A percentile compares a stretch with the other conserved stretches of the same genome.
Conservation (phyloP, 2,888 invertebrate species). For the Scaptomyza tumidula region DNA sequence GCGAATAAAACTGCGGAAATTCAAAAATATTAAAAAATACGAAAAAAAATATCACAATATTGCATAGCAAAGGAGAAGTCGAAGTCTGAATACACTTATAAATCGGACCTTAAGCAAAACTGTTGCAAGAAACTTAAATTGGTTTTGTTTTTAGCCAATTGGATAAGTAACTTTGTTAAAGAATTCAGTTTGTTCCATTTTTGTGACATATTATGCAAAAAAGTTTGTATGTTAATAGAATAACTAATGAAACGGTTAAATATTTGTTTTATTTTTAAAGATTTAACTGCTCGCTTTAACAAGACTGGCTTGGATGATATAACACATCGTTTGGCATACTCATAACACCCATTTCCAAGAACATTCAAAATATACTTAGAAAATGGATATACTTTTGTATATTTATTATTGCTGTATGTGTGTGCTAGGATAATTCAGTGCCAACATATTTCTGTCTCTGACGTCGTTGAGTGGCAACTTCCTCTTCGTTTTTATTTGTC, state of each 20-base stretch:
- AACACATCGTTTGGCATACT: too few relatives aligned
- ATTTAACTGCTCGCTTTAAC: not conserved
- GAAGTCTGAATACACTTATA: constrained; percentile 18
- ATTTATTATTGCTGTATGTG: constrained; percentile 11
- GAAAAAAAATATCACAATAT: constrained; percentile 14
- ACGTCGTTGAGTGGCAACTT: constrained; percentile 64
- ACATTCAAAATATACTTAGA: constrained; percentile 9
- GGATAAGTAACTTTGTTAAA: too few relatives aligned
- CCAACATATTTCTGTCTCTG: constrained; percentile 52
- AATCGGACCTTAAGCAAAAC: too few relatives aligned
- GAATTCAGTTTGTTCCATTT: too few relatives aligned
- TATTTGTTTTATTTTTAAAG: too few relatives aligned
- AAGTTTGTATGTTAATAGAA: too few relatives aligned
- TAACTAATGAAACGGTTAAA: too few relatives aligned
- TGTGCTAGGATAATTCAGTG: constrained; percentile 50
- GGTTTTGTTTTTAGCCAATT: too few relatives aligned
- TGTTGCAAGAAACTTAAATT: too few relatives aligned
- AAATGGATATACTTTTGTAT: not conserved
- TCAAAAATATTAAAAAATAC: constrained; percentile 37
- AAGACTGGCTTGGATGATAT: too few relatives aligned
- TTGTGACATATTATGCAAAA: too few relatives aligned
- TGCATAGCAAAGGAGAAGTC: not conserved
- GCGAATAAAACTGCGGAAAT: constrained; percentile 50
- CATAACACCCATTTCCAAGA: not conserved
- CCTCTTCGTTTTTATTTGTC: constrained; percentile 54